Evolutionary conservation across 1,140 invertebrate genomes (phyloP), one percentile per base, ranked within the genome.

Genomic region (Leptonema lineaticorne): DNA sequence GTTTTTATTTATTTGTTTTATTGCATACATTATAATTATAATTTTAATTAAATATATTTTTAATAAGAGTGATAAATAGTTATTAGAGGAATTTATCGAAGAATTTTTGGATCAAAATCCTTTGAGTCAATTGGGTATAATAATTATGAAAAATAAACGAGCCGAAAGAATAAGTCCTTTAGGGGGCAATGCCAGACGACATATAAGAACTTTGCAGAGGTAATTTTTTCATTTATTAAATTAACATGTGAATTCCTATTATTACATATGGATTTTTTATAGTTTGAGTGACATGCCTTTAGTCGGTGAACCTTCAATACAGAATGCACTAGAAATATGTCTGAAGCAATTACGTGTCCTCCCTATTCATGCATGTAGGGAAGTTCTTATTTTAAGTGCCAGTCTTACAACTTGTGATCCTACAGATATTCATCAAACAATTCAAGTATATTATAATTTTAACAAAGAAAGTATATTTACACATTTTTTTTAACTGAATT

Each of bases 61-160:
- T 70, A n/a, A n/a, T n/a, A n/a, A n/a, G n/a, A n/a, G n/a, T n/a
- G n/a, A n/a, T n/a, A n/a, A n/a, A n/a, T 76, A 97, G 93, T 81
- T 97, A 24, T 77, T 98, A 58, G 93, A 98, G 82, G 88, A 89
- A 70, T 99, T 98, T 79, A 89, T 99, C 63, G 92, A 96, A 73
- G 95, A 98, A 81, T 99, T 93, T 78, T 97, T 99, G 81, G 96
- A 99, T 81, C 94, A 98, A 82, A 99, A 99, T 83, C 97, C 97
- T 37, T 95, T 99, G 57, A 96, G 95, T 79, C 97, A 99, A 81
- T 81, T 99, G 46, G 97, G 96, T 20, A 84, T 99, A 53, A 92
- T 99, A 73, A 81, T 89, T 11, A 93, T 96, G 64, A 90, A 91
- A 74, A 97, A 97, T 75, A 98, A 98, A 82, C 85, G 95, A 75